Evolutionary conservation across 1,140 invertebrate genomes (phyloP), one percentile per base, ranked within the genome.

Genomic region (Drosophila albomicans): DNA sequence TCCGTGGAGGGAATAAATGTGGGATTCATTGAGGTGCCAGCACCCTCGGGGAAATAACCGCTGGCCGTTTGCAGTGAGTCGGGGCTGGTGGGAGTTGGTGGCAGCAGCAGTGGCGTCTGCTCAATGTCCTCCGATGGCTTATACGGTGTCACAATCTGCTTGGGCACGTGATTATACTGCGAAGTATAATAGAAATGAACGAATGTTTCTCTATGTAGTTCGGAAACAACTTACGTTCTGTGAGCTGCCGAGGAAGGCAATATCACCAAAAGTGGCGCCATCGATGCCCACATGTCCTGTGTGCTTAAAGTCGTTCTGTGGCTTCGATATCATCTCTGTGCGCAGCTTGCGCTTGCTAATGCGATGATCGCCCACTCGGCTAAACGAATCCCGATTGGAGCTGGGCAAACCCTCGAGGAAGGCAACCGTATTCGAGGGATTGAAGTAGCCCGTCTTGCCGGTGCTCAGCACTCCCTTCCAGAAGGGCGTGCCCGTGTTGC

Each of bases 221-320:
- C 35, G 1, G n/a, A 0, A 1, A 2, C 25, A 15, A 2, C 93
- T 93, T 78, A 95, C 94, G 87, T 95, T 94, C 61, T 93, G 92
- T 1, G 92, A 91, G 58, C 82, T 93, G n/a, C 91, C 91, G 16
- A 98, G 93, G 87, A 98, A 98, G 49, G 97, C 96, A 57, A 99
- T 95, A 93, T 99, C 98, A 0, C 99, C 98, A 92, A 99, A 99
- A 91, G 98, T 98, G 62, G 97, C 97, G 4, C 99, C 99, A 93
- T 99, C 99, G 10, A 99, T 94, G 1, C 99, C 99, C 3, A 99
- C 97, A 92, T 99, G 99, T 1, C 97, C 97, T 0, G 98, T 99
- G 91, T 99, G 99, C 90, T 99, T 98, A 0, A 99, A 95, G 93
- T 99, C 98, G 38, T 98, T 98, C 92, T 99, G 98, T 0, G 99